Conservation (phyloP, 2,797 vertebrate species). For the Sebastes jordani region DNA sequence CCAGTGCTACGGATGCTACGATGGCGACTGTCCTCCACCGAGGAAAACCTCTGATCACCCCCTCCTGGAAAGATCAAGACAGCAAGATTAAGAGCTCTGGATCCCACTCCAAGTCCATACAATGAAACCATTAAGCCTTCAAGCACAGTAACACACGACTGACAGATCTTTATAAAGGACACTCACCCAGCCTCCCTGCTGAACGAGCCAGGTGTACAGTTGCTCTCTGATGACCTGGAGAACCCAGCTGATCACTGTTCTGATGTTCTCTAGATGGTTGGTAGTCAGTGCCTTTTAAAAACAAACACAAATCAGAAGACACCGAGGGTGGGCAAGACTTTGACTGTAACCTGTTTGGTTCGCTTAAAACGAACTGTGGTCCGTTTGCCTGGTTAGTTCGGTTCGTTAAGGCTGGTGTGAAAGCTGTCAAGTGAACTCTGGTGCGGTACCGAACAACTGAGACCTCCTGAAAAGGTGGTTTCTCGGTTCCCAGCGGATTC, state of each 20-base stretch:
- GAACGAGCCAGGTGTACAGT: constrained; percentile 77
- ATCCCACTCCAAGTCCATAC: background rate
- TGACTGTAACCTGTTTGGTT: no score
- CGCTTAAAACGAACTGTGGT: no score
- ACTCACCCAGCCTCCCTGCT: constrained; percentile 86
- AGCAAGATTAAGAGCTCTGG: background rate
- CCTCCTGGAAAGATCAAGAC: constrained; percentile 60
- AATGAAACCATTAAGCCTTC: background rate
- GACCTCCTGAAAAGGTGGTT: no score
- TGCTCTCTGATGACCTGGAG: constrained; percentile 78
- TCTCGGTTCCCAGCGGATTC: no score
- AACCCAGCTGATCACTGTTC: constrained; percentile 77
- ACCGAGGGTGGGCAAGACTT: no score
- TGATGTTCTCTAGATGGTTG: constrained; percentile 77
- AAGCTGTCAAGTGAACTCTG: no score
- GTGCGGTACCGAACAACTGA: no score
- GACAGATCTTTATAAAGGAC: background rate
- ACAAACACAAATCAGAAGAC: background rate
- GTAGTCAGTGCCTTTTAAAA: constrained; percentile 78
- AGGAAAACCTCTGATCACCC: constrained; percentile 66
- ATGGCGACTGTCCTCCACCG: constrained; percentile 73
- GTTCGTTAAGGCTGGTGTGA: no score
- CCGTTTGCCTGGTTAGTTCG: no score
- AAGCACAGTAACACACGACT: background rate
- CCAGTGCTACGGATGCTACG: constrained; percentile 71